These are phyloP conservation scores for Achatina immaculata DNA, from an alignment of 1,140 invertebrate species.

Conservation along the genomic window DNA sequence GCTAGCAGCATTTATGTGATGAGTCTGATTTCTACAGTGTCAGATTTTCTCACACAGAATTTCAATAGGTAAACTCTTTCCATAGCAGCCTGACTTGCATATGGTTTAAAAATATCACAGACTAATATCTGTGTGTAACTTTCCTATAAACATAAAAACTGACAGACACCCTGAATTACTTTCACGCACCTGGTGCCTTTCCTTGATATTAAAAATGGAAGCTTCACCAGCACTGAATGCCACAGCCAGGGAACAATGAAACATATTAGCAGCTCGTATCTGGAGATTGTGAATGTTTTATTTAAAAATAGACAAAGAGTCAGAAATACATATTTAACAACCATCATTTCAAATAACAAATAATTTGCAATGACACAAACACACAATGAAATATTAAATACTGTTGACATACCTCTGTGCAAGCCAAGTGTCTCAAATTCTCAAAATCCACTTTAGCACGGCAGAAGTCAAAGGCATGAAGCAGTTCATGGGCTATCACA, in stretches of 20 bases:
- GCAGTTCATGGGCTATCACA: slow-evolving; percentile 90
- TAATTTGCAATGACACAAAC: slow-evolving; percentile 21
- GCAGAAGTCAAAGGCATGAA: slow-evolving; percentile 97
- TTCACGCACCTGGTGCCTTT: slow-evolving; percentile 77
- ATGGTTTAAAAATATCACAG: too few species aligned
- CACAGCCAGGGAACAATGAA: slow-evolving; percentile 90
- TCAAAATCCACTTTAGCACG: slow-evolving; percentile 88
- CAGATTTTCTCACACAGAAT: too few species aligned
- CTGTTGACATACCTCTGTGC: slow-evolving; percentile 85
- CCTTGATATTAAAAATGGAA: slow-evolving; percentile 78
- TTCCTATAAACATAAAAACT: slow-evolving; percentile 6
- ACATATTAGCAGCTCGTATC: slow-evolving; percentile 82
- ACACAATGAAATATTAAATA: background rate
- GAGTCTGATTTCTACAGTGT: too few species aligned
- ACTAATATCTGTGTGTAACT: too few species aligned
- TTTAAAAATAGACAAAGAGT: too few species aligned
- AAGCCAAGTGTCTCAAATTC: slow-evolving; percentile 93
- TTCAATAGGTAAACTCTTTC: too few species aligned
- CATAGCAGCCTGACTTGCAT: too few species aligned
- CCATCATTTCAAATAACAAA: too few species aligned
- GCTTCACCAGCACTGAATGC: slow-evolving; percentile 84
- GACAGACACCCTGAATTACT: too few species aligned
- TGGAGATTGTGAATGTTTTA: slow-evolving; percentile 43
- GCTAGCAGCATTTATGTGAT: too few species aligned
- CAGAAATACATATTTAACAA: too few species aligned